phyloP scores from a whole-genome alignment of 2,888 invertebrate species.

The Ectemnius continuus region DNA sequence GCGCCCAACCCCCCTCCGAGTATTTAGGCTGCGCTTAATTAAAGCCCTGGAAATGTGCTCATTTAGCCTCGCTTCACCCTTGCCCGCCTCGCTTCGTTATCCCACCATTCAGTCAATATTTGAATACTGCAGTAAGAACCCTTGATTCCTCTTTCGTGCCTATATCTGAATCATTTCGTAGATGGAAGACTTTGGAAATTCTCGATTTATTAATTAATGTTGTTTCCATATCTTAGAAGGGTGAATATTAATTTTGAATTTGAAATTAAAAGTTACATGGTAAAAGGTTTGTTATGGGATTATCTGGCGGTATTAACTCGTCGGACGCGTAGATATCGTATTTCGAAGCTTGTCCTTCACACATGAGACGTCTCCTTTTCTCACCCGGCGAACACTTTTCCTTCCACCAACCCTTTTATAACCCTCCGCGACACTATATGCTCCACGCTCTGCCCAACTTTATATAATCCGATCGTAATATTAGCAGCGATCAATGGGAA shows the following conservation, averaged over 20 bases:
- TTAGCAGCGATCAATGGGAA: slow-evolving; percentile 52
- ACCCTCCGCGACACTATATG: not conserved
- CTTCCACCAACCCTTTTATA: slow-evolving; percentile 2
- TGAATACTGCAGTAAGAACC: not conserved
- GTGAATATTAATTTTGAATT: no score
- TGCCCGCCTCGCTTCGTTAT: not conserved
- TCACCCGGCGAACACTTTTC: no score
- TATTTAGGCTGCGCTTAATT: slow-evolving; percentile 10
- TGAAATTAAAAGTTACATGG: no score
- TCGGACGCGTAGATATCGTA: no score
- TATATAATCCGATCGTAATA: slow-evolving; percentile 34
- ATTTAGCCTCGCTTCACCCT: not conserved
- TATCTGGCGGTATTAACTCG: no score
- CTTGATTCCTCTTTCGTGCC: not conserved
- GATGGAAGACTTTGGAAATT: no score
- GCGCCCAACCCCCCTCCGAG: not conserved
- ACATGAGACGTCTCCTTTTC: no score
- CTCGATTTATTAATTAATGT: no score
- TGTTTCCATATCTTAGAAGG: no score
- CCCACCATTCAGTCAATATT: not conserved
- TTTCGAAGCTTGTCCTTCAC: no score
- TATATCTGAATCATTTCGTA: no score
- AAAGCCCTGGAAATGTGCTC: slow-evolving; percentile 9
- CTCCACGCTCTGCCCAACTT: not conserved
- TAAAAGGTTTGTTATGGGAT: no score